Percentiles rank a stretch among this genome's conserved stretches.
These are phyloP conservation scores for Ivindomyrus marchei DNA, from an alignment of 2,113 vertebrate genomes.

Conservation along the genomic window DNA sequence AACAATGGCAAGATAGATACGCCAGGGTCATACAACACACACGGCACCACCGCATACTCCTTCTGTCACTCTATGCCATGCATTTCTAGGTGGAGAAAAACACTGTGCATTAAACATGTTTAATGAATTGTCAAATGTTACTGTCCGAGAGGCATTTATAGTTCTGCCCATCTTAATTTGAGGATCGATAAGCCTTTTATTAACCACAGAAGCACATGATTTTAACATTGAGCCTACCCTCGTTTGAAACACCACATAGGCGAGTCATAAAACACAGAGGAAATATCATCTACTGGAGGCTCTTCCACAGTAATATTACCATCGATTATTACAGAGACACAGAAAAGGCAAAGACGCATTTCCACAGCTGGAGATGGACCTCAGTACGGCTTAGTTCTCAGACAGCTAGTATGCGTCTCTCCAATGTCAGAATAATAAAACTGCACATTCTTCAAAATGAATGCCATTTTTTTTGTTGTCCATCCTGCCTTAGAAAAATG, in stretches of 20 bases:
- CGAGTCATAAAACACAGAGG: background rate
- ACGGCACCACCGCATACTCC: background rate
- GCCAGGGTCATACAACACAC: background rate
- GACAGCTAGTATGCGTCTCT: background rate
- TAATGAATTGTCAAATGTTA: background rate
- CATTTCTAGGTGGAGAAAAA: background rate
- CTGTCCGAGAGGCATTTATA: background rate
- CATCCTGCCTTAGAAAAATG: background rate
- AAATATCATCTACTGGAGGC: background rate
- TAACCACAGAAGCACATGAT: background rate
- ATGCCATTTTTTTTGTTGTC: background rate
- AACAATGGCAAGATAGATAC: conserved; percentile 27
- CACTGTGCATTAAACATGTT: background rate
- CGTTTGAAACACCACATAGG: background rate
- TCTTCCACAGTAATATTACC: background rate
- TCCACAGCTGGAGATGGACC: background rate
- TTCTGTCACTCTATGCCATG: conserved; percentile 1
- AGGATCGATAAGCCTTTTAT: background rate
- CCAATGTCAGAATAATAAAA: background rate
- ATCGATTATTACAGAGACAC: background rate
- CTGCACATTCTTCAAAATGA: background rate
- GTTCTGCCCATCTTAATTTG: background rate
- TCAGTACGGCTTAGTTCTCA: background rate
- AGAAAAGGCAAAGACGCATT: background rate
- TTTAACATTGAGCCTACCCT: background rate